Conservation (phyloP, 2,797 vertebrate genomes). For the Centroberyx gerrardi region DNA sequence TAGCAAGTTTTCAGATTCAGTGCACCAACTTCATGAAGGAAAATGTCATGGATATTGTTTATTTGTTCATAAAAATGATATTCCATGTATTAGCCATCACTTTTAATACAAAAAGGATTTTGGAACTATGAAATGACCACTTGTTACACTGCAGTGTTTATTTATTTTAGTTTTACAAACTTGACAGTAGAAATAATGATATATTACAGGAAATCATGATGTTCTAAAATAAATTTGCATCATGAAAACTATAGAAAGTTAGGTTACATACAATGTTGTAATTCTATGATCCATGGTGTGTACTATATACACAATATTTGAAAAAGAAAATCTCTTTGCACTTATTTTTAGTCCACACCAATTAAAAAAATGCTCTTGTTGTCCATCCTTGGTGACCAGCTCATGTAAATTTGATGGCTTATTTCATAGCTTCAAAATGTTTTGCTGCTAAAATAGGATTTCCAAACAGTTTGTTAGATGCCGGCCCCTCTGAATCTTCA, state of each 20-base stretch:
- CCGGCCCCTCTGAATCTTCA: constrained; percentile 67
- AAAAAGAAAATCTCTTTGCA: constrained; percentile 57
- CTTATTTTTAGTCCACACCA: constrained; percentile 67
- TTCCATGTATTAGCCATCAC: constrained; percentile 83
- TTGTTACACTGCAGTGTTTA: constrained; percentile 79
- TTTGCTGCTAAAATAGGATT: constrained; percentile 88
- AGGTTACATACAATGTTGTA: constrained; percentile 30
- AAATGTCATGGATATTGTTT: constrained; percentile 79
- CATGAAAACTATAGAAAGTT: constrained; percentile 11
- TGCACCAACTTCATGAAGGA: constrained; percentile 85
- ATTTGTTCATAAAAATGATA: constrained; percentile 75
- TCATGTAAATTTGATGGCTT: constrained; percentile 65
- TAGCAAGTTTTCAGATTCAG: constrained; percentile 76
- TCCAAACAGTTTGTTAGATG: constrained; percentile 71
- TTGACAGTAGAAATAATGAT: constrained; percentile 26
- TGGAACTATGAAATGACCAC: constrained; percentile 88
- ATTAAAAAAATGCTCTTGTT: constrained; percentile 54
- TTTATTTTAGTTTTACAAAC: constrained; percentile 63
- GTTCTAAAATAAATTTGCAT: constrained; percentile 39
- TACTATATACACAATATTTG: constrained; percentile 38
- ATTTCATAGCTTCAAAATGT: constrained; percentile 89
- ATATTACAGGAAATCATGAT: constrained; percentile 24
- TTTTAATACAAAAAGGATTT: constrained; percentile 82
- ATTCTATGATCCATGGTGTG: constrained; percentile 22
- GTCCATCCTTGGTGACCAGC: constrained; percentile 27